Percentiles rank a stretch among this genome's conserved stretches.
Evolutionary conservation across 1,140 invertebrate species (phyloP).

Genomic region (Oncopeltus fasciatus): DNA sequence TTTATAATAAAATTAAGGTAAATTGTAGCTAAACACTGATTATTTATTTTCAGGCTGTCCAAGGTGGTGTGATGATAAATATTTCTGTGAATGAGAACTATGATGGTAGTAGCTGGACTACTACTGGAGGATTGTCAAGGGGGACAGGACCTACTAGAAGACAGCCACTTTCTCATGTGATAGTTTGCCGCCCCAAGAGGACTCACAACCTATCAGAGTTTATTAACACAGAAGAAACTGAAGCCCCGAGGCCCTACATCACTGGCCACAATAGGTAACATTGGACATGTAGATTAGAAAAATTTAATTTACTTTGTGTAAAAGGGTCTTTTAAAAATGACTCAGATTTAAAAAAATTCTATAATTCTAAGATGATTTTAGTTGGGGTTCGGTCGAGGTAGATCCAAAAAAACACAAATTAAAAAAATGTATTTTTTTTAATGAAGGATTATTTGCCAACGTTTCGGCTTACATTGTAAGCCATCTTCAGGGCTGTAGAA

Average conservation of each 20-base stretch:
- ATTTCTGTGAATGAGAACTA: constrained; percentile 89
- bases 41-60: constrained; percentile 22
- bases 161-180: constrained; percentile 72
- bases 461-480: no score
- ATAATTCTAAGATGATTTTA: no score
- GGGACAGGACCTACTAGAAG: constrained; percentile 69
- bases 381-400: no score
- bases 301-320: no score
- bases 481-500: no score
- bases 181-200: constrained; percentile 71
- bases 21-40: not conserved
- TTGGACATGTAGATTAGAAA: no score
- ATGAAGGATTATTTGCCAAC: no score
- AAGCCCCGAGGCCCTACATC: constrained; percentile 68
- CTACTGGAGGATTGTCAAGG: constrained; percentile 44
- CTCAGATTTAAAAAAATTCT: no score
- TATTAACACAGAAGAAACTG: constrained; percentile 63
- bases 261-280: constrained; percentile 75
- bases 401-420: no score
- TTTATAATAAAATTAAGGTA: not conserved
- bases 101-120: constrained; percentile 86
- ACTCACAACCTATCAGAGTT: constrained; percentile 67
- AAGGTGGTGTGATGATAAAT: constrained; percentile 76
- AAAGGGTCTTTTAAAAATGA: no score
- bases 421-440: no score